Conservation (phyloP, 1,140 invertebrate genomes). For the Agrypnia vestita region DNA sequence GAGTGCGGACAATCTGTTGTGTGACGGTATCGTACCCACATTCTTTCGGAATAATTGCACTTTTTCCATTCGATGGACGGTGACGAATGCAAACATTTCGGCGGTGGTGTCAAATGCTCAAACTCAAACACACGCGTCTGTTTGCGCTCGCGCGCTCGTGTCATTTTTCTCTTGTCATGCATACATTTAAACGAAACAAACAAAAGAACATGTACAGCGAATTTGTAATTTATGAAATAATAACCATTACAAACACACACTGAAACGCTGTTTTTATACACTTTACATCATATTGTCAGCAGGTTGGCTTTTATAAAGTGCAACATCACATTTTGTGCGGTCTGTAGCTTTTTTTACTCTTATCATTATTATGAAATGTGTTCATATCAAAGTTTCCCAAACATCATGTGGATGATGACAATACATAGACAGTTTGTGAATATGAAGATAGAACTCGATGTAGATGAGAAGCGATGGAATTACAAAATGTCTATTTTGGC, state of each 20-base stretch:
- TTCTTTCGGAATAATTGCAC: background rate
- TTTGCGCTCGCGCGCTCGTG: background rate
- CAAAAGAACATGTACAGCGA: constrained; percentile 22
- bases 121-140: background rate
- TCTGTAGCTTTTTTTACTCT: too few species aligned
- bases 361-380: too few species aligned
- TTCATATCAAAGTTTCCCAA: too few species aligned
- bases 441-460: background rate
- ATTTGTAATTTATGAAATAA: constrained; percentile 42
- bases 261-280: constrained; percentile 36
- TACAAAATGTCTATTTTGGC: too few species aligned
- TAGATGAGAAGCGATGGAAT: too few species aligned
- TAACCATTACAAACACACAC: constrained; percentile 36
- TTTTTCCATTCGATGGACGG: background rate
- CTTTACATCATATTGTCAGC: background rate
- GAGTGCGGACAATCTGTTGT: too few species aligned
- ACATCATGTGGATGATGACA: too few species aligned
- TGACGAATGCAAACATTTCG: background rate
- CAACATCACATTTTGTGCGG: constrained; percentile 8
- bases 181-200: background rate
- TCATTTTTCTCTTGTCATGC: background rate
- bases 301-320: constrained; percentile 9
- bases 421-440: background rate
- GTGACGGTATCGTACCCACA: background rate
- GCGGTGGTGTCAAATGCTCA: constrained; percentile 39